Conservation (phyloP, 2,797 vertebrate genomes). For the Pangasius sanitwongsei region DNA sequence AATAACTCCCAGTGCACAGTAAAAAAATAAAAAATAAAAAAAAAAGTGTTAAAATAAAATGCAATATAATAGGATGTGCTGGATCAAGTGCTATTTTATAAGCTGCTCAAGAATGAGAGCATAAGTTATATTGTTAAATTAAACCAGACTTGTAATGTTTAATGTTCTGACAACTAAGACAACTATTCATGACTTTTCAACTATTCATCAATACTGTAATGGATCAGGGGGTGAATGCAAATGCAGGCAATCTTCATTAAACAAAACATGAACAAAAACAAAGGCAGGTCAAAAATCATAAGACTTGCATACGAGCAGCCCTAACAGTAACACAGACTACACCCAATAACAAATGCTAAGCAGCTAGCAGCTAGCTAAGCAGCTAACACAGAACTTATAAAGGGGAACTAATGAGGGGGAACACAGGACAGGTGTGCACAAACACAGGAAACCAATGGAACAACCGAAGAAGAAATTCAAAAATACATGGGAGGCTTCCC, state of each 20-base stretch:
- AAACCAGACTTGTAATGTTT: background rate
- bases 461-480: background rate
- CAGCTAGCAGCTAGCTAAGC: background rate
- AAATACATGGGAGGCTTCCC: background rate
- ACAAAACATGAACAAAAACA: background rate
- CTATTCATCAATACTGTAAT: background rate
- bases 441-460: background rate
- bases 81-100: background rate
- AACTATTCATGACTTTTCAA: background rate
- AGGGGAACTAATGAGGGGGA: background rate
- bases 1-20: background rate
- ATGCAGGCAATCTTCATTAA: background rate
- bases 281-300: background rate
- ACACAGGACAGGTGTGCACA: background rate
- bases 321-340: background rate
- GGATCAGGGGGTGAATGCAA: background rate
- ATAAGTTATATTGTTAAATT: background rate
- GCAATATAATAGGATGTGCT: background rate
- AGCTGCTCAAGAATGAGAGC: background rate
- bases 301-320: background rate
- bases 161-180: background rate
- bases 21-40: no score
- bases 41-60: background rate
- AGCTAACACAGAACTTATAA: background rate
- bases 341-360: background rate